Evolutionary conservation across 1,140 invertebrate genomes (phyloP), one percentile per base, ranked within the genome.

Genomic region (Pristionchus pacificus): DNA sequence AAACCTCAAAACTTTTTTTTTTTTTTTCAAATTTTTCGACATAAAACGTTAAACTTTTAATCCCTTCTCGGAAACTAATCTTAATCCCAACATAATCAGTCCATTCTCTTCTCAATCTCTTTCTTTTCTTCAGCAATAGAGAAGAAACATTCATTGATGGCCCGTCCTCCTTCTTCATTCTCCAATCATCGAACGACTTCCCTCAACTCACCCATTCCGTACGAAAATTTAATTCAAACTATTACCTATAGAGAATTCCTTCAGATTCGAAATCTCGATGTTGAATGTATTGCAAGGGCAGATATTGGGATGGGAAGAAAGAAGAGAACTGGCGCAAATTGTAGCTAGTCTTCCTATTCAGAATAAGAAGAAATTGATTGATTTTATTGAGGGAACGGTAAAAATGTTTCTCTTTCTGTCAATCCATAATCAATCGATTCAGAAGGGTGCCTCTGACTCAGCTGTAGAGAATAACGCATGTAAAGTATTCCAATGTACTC

Each of bases 381-480:
- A 66, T 3, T 55, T 66, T 38, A 38, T 66, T 55, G 31, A 66
- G 25, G 29, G 31, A 10, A 24, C 33, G 29, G 65, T 66, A 13
- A n/a, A 38, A 49, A 2, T 19, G 2, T 38, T 10, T 60, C 60
- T 30, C 6, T 60, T 60, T 6, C 24, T 30, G 3, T 27, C 29
- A 27, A 6, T 60, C 60, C 6, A 6, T 60, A 27, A 10, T 60
- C 24, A 3, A 10, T 60, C 29, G 55, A 57, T 25, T 61, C 60
- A 66, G 69, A 75, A 77, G 25, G 70, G 70, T 25, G 70, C 70
- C 24, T 65, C 59, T 68, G 61, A 60, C 2, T 25, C 64, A 6
- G 27, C 67, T 10, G 55, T 74, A 2, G 72, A 74, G 60, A 74
- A 74, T 72, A 74, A 74, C 38, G 71, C 72, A 19, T 74, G 72